Percentiles rank a stretch among this genome's conserved stretches.
These are phyloP conservation scores for Acanthurus lineatus DNA, from an alignment of 2,797 vertebrate species.

Conservation along the genomic window DNA sequence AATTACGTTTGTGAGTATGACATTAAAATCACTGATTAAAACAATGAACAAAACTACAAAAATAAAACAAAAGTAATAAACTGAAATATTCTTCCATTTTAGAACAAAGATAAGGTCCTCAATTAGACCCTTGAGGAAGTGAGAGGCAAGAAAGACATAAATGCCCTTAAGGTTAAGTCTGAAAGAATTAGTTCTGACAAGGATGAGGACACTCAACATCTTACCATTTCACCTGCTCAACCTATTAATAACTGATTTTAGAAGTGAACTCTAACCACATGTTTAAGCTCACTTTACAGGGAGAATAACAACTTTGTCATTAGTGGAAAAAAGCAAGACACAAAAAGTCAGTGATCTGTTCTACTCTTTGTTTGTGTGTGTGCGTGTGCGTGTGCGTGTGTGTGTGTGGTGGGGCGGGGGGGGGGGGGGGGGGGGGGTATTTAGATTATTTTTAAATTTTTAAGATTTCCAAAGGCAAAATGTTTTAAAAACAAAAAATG, in stretches of 20 bases:
- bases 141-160: not conserved
- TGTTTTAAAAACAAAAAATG: too few species aligned
- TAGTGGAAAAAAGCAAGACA: not conserved
- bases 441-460: too few species aligned
- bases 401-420: conserved; percentile 1
- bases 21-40: too few species aligned
- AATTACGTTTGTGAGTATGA: too few species aligned
- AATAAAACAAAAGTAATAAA: too few species aligned
- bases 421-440: not conserved
- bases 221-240: conserved; percentile 20
- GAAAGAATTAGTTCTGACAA: conserved; percentile 35
- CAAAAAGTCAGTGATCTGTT: conserved; percentile 7
- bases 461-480: too few species aligned
- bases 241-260: conserved; percentile 43
- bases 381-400: not conserved
- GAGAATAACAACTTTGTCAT: conserved; percentile 31
- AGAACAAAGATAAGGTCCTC: not conserved
- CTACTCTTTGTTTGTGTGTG: not conserved
- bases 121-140: not conserved
- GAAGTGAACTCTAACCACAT: conserved; percentile 32
- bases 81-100: not conserved
- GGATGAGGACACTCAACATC: conserved; percentile 28
- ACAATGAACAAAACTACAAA: too few species aligned
- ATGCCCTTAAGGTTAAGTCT: conserved; percentile 14
- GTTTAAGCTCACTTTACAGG: conserved; percentile 24